A percentile compares a stretch with the other conserved stretches of the same genome.
phyloP scores from a whole-genome alignment of 2,113 vertebrate species.

The Anhinga rufa region DNA sequence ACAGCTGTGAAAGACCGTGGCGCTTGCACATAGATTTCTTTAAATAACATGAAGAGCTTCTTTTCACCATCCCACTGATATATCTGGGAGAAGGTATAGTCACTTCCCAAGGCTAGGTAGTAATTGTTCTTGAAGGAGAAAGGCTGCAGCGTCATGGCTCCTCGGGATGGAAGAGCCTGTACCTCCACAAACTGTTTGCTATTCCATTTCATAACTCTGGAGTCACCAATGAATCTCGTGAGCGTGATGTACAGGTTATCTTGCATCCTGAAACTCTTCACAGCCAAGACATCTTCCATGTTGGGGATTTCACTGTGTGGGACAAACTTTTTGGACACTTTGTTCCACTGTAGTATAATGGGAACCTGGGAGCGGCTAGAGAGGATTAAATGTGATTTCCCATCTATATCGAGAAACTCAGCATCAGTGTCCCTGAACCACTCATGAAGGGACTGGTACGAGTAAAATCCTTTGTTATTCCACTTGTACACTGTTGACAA shows the following conservation, averaged over 20 bases:
- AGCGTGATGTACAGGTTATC: constrained; percentile 89
- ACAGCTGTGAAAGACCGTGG: constrained; percentile 96
- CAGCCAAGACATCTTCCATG: constrained; percentile 95
- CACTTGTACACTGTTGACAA: constrained; percentile 97
- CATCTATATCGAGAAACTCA: constrained; percentile 90
- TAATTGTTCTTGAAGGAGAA: constrained; percentile 88
- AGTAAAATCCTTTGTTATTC: constrained; percentile 97
- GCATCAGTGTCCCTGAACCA: constrained; percentile 98
- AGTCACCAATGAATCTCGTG: constrained; percentile 96
- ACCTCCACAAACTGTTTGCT: constrained; percentile 90
- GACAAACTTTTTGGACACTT: constrained; percentile 86
- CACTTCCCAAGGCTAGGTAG: constrained; percentile 94
- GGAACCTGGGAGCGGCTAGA: constrained; percentile 95
- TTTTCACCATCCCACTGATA: constrained; percentile 90
- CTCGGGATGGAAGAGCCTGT: constrained; percentile 91
- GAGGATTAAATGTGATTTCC: constrained; percentile 90
- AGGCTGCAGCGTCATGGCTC: constrained; percentile 95
- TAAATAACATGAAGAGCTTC: constrained; percentile 88
- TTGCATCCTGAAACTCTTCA: constrained; percentile 91
- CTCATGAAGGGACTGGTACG: constrained; percentile 92
- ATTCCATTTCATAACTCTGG: constrained; percentile 91
- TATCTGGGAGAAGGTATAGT: constrained; percentile 97
- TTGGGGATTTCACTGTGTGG: constrained; percentile 90
- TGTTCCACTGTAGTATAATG: constrained; percentile 95
- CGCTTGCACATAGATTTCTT: constrained; percentile 94